A percentile compares a stretch with the other conserved stretches of the same genome.
Conservation (phyloP, 1,140 invertebrate species). For the Diorhabda sublineata region DNA sequence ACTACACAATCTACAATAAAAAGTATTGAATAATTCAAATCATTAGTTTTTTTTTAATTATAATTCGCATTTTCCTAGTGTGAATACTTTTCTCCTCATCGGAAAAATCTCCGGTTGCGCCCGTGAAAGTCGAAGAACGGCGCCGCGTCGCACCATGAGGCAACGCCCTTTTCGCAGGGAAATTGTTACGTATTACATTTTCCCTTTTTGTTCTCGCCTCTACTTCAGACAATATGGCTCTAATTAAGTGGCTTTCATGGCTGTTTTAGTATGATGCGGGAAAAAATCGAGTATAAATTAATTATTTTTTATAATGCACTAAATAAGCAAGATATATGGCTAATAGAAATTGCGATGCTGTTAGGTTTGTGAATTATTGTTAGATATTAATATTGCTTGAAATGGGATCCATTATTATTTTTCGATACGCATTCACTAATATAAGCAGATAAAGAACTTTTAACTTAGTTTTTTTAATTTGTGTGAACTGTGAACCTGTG, state of each 20-base stretch:
- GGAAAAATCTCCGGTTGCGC: not conserved
- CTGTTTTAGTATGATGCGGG: constrained; percentile 7
- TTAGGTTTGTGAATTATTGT: too few species aligned
- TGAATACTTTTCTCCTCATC: too few species aligned
- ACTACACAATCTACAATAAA: too few species aligned
- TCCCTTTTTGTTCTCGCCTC: constrained; percentile 16
- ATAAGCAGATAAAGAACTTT: too few species aligned
- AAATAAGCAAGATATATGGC: not conserved
- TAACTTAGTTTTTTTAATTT: too few species aligned
- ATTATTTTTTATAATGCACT: not conserved
- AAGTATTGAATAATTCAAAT: too few species aligned
- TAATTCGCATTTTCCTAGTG: too few species aligned
- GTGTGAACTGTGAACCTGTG: not conserved
- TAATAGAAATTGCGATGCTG: too few species aligned
- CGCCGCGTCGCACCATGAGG: constrained; percentile 4
- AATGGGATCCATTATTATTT: too few species aligned
- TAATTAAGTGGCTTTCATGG: constrained; percentile 14
- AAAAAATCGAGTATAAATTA: not conserved
- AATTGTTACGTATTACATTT: constrained; percentile 15
- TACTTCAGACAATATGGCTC: constrained; percentile 15
- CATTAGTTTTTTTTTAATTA: too few species aligned
- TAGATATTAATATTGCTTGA: too few species aligned
- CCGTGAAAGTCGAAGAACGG: not conserved
- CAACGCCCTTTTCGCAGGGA: constrained; percentile 19
- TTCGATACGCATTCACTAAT: too few species aligned